These are phyloP conservation scores for Vimba vimba DNA, from an alignment of 2,113 vertebrate species.

Conservation along the genomic window DNA sequence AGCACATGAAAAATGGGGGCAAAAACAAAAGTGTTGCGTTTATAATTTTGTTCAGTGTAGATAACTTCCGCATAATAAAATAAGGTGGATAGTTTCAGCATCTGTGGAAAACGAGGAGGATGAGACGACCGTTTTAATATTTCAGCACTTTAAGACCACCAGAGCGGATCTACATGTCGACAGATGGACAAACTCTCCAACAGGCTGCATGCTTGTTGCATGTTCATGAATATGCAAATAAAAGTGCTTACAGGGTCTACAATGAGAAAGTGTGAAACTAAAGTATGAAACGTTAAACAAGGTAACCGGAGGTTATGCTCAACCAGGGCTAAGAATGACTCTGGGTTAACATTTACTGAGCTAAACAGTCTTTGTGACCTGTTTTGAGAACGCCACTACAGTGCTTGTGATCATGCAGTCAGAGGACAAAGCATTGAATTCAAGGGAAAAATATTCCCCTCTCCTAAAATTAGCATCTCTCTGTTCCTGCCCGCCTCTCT, in stretches of 20 bases:
- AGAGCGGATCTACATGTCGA: neutral
- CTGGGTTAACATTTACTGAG: neutral
- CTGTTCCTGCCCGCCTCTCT: conserved; percentile 17
- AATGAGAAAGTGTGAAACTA: neutral
- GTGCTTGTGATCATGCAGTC: conserved; percentile 31
- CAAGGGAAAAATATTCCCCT: conserved; percentile 32
- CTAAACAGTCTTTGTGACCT: conserved; percentile 5
- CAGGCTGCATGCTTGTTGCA: neutral
- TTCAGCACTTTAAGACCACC: neutral
- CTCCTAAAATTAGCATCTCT: conserved; percentile 50
- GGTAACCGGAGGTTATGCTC: neutral
- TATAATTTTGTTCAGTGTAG: too few relatives aligned
- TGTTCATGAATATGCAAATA: neutral
- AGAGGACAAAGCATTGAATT: conserved; percentile 27
- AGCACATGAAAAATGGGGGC: too few relatives aligned
- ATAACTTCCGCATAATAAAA: too few relatives aligned
- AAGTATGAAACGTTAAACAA: neutral
- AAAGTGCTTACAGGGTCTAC: neutral
- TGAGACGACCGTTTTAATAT: neutral
- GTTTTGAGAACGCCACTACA: conserved; percentile 11
- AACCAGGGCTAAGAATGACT: neutral
- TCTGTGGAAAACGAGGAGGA: neutral
- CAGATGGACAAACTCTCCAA: conserved; percentile 3
- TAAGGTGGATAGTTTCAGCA: neutral
- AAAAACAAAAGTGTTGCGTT: too few relatives aligned